These are phyloP conservation scores for Tragelaphus strepsiceros DNA, from an alignment of 2,113 vertebrate genomes.

Conservation along the genomic window DNA sequence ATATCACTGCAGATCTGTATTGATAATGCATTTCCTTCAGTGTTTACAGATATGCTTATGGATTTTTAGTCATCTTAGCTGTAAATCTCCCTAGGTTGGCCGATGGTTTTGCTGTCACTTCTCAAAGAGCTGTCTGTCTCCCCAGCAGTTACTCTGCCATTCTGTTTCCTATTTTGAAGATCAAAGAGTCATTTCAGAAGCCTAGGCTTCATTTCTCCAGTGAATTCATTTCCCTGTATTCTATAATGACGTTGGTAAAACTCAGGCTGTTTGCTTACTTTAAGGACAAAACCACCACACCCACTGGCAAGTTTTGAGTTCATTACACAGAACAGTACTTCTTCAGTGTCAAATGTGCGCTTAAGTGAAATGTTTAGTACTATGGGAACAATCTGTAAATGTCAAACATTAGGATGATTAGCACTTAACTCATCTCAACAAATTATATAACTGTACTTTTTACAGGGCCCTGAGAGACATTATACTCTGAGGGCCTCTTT, in stretches of 20 bases:
- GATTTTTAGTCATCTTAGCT: not conserved
- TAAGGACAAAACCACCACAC: not conserved
- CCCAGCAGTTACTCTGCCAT: not conserved
- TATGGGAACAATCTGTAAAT: slow-evolving; percentile 52
- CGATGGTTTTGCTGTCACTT: not conserved
- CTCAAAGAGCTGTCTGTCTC: not conserved
- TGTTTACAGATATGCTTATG: not conserved
- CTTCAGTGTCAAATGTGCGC: slow-evolving; percentile 38
- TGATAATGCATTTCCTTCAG: not conserved
- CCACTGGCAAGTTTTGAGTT: slow-evolving; percentile 5
- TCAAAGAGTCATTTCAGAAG: not conserved
- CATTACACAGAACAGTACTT: slow-evolving; percentile 52
- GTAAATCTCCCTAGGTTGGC: not conserved
- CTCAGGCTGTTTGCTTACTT: slow-evolving; percentile 48
- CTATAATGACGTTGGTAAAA: slow-evolving; percentile 31
- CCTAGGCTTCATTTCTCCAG: not conserved
- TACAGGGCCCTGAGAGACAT: not conserved
- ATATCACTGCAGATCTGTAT: not conserved
- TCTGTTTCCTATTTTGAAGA: not conserved
- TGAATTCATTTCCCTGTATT: not conserved
- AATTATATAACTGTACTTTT: slow-evolving; percentile 25
- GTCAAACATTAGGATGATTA: slow-evolving; percentile 55
- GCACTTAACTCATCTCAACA: slow-evolving; percentile 66
- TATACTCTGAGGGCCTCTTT: not conserved
- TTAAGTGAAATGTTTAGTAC: slow-evolving; percentile 25